These are phyloP conservation scores for Hemibagrus wyckioides DNA, from an alignment of 2,113 vertebrate genomes.

Conservation along the genomic window DNA sequence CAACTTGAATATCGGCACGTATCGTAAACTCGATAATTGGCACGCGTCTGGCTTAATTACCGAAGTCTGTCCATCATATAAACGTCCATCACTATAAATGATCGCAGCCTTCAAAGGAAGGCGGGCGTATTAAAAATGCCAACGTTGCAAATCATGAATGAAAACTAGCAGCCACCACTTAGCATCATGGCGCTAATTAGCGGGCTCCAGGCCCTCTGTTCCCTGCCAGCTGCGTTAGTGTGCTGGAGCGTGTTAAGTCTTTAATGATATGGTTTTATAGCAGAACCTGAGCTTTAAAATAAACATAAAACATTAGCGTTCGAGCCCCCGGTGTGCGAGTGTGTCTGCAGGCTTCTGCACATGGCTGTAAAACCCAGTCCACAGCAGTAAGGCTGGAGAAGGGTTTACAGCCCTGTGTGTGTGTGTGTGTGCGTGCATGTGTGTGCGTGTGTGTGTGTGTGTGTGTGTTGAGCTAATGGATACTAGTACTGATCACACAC, in stretches of 20 bases:
- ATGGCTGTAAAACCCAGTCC: constrained; percentile 32
- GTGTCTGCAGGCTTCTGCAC: constrained; percentile 42
- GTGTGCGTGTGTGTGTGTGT: constrained; percentile 18
- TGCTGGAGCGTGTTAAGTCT: constrained; percentile 9
- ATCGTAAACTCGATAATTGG: not conserved
- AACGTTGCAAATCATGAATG: not conserved
- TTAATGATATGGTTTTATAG: constrained; percentile 35
- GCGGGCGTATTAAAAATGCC: not conserved
- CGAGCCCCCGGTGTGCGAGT: constrained; percentile 16
- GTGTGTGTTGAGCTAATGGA: constrained; percentile 26
- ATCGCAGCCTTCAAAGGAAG: constrained; percentile 7
- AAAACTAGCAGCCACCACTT: not conserved
- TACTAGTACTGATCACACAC: constrained; percentile 12
- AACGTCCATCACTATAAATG: not conserved
- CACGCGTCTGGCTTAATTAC: not conserved
- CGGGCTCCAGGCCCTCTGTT: not conserved
- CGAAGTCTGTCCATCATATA: not conserved
- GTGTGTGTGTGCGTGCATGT: constrained; percentile 12
- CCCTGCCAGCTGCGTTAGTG: not conserved
- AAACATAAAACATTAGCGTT: constrained; percentile 29
- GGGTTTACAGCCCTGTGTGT: constrained; percentile 39
- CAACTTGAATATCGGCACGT: not conserved
- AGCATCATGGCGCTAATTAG: constrained; percentile 25
- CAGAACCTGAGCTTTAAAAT: constrained; percentile 29
- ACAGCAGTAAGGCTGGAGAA: constrained; percentile 15